A percentile compares a stretch with the other conserved stretches of the same genome.
These are phyloP conservation scores for Myoxocephalus aenaeus DNA, from an alignment of 2,797 vertebrate species.

Conservation along the genomic window DNA sequence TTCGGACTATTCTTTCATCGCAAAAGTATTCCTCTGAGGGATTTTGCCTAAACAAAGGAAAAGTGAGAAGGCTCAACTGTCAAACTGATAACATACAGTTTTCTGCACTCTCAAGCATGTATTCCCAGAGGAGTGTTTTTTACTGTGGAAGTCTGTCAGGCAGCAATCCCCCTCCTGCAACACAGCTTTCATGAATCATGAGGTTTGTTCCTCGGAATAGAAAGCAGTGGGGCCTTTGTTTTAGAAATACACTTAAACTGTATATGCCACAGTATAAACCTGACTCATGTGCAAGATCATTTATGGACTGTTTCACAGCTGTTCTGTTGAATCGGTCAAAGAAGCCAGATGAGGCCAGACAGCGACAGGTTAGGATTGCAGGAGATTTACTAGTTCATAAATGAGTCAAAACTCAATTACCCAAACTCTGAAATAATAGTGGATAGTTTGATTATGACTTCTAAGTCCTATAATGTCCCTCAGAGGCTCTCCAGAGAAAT, in stretches of 20 bases:
- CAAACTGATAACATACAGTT: slow-evolving; percentile 80
- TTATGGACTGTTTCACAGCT: slow-evolving; percentile 22
- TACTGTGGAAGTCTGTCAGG: slow-evolving; percentile 67
- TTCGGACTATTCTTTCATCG: slow-evolving; percentile 63
- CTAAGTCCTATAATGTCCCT: slow-evolving; percentile 38
- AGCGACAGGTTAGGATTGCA: slow-evolving; percentile 35
- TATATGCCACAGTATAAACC: slow-evolving; percentile 33
- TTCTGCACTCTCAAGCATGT: slow-evolving; percentile 72
- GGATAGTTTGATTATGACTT: slow-evolving; percentile 53
- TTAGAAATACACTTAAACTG: slow-evolving; percentile 45
- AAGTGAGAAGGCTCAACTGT: slow-evolving; percentile 77
- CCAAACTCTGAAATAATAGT: slow-evolving; percentile 48
- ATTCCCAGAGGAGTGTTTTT: slow-evolving; percentile 67
- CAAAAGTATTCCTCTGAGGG: slow-evolving; percentile 63
- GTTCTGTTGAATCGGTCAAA: slow-evolving; percentile 43
- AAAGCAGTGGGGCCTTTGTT: slow-evolving; percentile 44
- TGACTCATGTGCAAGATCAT: slow-evolving; percentile 38
- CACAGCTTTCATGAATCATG: slow-evolving; percentile 68
- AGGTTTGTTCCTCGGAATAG: slow-evolving; percentile 46
- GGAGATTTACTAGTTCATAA: slow-evolving; percentile 41
- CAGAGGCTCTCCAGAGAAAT: slow-evolving; percentile 31
- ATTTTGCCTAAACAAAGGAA: slow-evolving; percentile 77
- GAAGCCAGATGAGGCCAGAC: slow-evolving; percentile 58
- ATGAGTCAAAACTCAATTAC: slow-evolving; percentile 55
- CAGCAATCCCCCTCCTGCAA: slow-evolving; percentile 30